Evolutionary conservation across 2,113 vertebrate species (phyloP).

Genomic region (Haplotaxodon microlepis): DNA sequence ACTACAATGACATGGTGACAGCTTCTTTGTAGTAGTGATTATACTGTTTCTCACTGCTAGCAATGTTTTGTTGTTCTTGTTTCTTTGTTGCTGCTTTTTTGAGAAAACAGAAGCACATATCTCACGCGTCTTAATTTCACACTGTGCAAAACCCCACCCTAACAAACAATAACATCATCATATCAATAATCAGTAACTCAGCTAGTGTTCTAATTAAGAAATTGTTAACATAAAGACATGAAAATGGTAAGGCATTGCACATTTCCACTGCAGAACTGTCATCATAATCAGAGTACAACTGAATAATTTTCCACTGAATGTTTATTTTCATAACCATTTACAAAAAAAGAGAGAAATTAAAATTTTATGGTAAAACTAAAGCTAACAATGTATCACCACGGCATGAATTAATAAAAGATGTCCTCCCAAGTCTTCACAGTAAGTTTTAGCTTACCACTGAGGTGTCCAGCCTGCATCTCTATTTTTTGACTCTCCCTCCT

Average conservation of each 20-base stretch:
- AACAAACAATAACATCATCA: background rate
- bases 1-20: background rate
- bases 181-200: background rate
- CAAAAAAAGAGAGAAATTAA: background rate
- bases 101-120: background rate
- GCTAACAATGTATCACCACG: background rate
- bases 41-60: background rate
- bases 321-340: background rate
- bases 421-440: background rate
- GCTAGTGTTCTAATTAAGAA: background rate
- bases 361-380: background rate
- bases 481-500: background rate
- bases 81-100: background rate
- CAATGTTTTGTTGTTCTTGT: background rate
- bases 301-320: background rate
- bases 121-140: background rate
- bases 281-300: background rate
- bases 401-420: background rate
- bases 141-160: background rate
- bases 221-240: background rate
- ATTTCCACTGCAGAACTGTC: background rate
- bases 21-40: background rate
- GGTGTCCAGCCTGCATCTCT: background rate
- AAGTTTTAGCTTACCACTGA: background rate
- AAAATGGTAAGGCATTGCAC: background rate